These are phyloP conservation scores for Cylloceria caligata DNA, from an alignment of 2,888 invertebrate genomes.

Conservation along the genomic window DNA sequence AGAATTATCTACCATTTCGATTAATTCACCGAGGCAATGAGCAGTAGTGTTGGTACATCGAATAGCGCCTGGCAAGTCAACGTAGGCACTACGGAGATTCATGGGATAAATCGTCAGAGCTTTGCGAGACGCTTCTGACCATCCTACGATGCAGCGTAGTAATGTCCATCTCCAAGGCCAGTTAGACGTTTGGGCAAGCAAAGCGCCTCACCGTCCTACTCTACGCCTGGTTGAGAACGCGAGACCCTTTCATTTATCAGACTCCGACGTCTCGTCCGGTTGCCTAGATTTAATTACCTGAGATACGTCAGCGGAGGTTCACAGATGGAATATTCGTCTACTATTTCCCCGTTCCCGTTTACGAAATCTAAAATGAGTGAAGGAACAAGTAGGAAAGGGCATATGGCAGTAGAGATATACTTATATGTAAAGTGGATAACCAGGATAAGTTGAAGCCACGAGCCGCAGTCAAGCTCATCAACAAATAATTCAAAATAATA, in stretches of 20 bases:
- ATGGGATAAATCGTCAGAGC: conserved; percentile 40
- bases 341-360: conserved; percentile 6
- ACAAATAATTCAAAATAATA: too few relatives aligned
- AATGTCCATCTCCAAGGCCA: not conserved
- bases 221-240: conserved; percentile 27
- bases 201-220: conserved; percentile 41
- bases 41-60: conserved; percentile 52
- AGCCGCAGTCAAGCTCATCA: not conserved
- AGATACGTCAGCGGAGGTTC: conserved; percentile 74
- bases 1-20: conserved; percentile 34
- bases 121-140: conserved; percentile 39
- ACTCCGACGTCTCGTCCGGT: conserved; percentile 77
- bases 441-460: not conserved
- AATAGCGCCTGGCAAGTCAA: conserved; percentile 43
- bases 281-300: conserved; percentile 79
- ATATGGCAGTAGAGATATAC: too few relatives aligned
- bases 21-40: conserved; percentile 61
- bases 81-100: conserved; percentile 29
- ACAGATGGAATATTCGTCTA: conserved; percentile 55
- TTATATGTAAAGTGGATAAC: not conserved
- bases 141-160: conserved; percentile 58
- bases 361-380: conserved; percentile 57
- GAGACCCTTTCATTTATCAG: conserved; percentile 78
- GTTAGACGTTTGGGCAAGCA: conserved; percentile 58
- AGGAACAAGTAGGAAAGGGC: conserved; percentile 40